A percentile compares a stretch with the other conserved stretches of the same genome.
phyloP scores from a whole-genome alignment of 1,140 invertebrate species.

The Papilio dardanus region DNA sequence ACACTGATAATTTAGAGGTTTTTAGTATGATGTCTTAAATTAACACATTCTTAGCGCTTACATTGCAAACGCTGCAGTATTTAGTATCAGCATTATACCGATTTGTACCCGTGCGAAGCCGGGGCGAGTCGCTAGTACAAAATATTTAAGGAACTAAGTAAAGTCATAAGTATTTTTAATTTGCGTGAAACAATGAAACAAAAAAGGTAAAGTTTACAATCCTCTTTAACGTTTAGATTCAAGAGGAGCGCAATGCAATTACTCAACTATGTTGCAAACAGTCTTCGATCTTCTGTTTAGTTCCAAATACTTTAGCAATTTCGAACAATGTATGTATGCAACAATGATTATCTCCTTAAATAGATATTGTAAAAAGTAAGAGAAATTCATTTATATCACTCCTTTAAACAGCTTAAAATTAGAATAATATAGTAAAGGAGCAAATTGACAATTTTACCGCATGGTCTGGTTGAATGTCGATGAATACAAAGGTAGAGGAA shows the following conservation, averaged over 20 bases:
- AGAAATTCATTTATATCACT: neutral
- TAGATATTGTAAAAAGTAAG: neutral
- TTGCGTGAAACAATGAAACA: neutral
- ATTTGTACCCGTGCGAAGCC: too few species aligned
- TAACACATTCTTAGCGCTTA: too few species aligned
- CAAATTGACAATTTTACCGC: neutral
- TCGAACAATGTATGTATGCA: constrained; percentile 8
- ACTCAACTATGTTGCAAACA: constrained; percentile 20
- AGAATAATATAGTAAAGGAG: neutral
- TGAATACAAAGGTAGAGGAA: too few species aligned
- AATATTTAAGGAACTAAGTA: neutral
- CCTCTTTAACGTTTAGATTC: constrained; percentile 2
- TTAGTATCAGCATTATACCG: too few species aligned
- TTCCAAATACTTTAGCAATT: neutral
- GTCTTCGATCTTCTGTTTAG: constrained; percentile 5
- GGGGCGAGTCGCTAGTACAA: neutral
- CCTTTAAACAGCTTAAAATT: neutral
- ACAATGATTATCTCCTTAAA: neutral
- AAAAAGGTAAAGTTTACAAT: constrained; percentile 13
- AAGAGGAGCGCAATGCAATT: constrained; percentile 15
- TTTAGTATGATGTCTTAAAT: too few species aligned
- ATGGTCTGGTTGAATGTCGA: neutral
- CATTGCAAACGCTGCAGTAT: too few species aligned
- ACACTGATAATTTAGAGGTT: too few species aligned
- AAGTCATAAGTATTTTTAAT: neutral